phyloP scores from a whole-genome alignment of 1,140 invertebrate genomes.

The Zaprionus lachaisei region DNA sequence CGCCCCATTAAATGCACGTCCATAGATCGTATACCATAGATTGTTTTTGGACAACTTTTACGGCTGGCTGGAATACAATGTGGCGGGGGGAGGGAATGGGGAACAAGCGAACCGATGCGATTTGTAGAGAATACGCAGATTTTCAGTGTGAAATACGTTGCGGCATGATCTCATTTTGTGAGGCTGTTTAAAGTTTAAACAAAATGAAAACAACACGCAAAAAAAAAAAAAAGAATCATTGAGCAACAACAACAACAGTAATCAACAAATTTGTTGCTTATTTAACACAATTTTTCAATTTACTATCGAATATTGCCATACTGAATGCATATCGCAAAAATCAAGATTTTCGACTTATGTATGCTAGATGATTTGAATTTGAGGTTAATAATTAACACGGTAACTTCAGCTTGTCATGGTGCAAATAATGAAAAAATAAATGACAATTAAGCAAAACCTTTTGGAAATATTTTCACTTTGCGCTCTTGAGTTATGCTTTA shows the following conservation, averaged over 20 bases:
- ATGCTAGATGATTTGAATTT: too few species aligned
- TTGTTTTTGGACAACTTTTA: slow-evolving; percentile 22
- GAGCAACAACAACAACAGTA: not conserved
- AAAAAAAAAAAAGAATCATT: not conserved
- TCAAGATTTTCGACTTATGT: too few species aligned
- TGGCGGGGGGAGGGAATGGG: not conserved
- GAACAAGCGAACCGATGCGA: not conserved
- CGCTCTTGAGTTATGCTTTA: not conserved
- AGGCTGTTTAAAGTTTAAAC: slow-evolving; percentile 41
- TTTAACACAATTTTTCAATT: slow-evolving; percentile 37
- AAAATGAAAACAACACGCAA: slow-evolving; percentile 9
- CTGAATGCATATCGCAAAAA: slow-evolving; percentile 10
- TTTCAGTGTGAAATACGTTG: slow-evolving; percentile 14
- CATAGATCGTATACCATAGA: not conserved
- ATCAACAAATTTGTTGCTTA: slow-evolving; percentile 31
- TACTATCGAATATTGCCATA: slow-evolving; percentile 8
- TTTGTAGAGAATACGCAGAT: slow-evolving; percentile 4
- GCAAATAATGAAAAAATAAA: too few species aligned
- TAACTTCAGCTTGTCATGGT: too few species aligned
- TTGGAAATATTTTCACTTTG: not conserved
- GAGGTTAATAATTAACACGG: too few species aligned
- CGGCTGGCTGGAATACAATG: slow-evolving; percentile 2
- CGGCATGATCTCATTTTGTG: slow-evolving; percentile 44
- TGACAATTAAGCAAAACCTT: too few species aligned
- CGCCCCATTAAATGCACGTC: slow-evolving; percentile 1